Evolutionary conservation across 2,888 invertebrate species (phyloP).

Genomic region (Scaptodrosophila latifasciaeformis): DNA sequence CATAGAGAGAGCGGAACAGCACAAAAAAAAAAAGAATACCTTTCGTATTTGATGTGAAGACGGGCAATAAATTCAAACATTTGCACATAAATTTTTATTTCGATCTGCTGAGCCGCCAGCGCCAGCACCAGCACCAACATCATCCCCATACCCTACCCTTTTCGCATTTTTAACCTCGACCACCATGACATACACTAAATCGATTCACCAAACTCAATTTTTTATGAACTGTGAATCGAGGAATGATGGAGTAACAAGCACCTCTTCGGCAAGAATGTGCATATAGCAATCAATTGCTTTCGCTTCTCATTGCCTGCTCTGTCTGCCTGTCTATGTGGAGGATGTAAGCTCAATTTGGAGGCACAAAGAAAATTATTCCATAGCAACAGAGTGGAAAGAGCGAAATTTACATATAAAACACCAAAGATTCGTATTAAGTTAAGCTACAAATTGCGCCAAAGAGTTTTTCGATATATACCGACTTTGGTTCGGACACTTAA

Average conservation of each 20-base stretch:
- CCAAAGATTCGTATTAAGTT: too few species aligned
- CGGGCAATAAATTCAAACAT: constrained; percentile 68
- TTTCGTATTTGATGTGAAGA: not conserved
- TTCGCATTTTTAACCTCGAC: not conserved
- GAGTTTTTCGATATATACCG: too few species aligned
- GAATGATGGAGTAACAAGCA: constrained; percentile 35
- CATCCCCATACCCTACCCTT: constrained; percentile 4
- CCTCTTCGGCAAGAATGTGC: too few species aligned
- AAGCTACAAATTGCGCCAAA: too few species aligned
- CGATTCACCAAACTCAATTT: constrained; percentile 31
- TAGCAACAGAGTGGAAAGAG: not conserved
- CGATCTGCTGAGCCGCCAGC: constrained; percentile 49
- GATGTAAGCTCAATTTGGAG: too few species aligned
- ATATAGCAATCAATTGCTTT: too few species aligned
- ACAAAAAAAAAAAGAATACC: not conserved
- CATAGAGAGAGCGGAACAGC: constrained; percentile 6
- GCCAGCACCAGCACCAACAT: not conserved
- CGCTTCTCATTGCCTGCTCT: too few species aligned
- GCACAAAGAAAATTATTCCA: too few species aligned
- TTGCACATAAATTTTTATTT: constrained; percentile 69
- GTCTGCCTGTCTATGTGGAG: too few species aligned
- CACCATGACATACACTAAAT: not conserved
- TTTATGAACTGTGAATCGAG: constrained; percentile 63
- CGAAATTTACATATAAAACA: too few species aligned
- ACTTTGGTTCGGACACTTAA: too few species aligned